phyloP scores from a whole-genome alignment of 1,140 invertebrate species.

The Steinernema khuongi region DNA sequence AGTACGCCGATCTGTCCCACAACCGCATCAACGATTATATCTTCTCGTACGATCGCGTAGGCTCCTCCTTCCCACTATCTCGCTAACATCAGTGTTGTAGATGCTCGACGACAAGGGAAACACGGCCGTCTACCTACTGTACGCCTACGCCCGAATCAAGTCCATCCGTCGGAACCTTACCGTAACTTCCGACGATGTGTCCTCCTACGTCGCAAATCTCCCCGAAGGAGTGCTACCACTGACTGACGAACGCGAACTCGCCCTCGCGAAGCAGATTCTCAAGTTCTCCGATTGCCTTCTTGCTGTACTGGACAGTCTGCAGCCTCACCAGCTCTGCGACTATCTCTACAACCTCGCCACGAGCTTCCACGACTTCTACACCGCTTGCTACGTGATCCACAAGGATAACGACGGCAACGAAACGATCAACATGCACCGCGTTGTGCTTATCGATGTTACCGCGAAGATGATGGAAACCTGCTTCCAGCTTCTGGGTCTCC shows the following conservation, averaged over 20 bases:
- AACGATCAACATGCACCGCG: slow-evolving; percentile 76
- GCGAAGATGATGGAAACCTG: slow-evolving; percentile 78
- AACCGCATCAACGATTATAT: slow-evolving; percentile 90
- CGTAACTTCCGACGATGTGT: slow-evolving; percentile 55
- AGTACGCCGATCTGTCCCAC: slow-evolving; percentile 92
- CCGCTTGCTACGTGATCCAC: slow-evolving; percentile 92
- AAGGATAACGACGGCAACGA: slow-evolving; percentile 68
- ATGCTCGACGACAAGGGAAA: slow-evolving; percentile 99
- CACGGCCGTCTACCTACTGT: slow-evolving; percentile 93
- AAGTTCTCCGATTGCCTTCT: slow-evolving; percentile 71
- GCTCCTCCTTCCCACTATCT: slow-evolving; percentile 23
- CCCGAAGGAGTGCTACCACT: slow-evolving; percentile 62
- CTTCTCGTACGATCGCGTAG: slow-evolving; percentile 90
- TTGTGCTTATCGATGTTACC: slow-evolving; percentile 86
- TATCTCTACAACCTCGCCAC: slow-evolving; percentile 89
- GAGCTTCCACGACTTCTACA: slow-evolving; percentile 92
- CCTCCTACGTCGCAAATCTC: slow-evolving; percentile 30
- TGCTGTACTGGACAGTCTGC: slow-evolving; percentile 76
- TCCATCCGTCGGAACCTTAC: slow-evolving; percentile 75
- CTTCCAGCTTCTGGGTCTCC: slow-evolving; percentile 84
- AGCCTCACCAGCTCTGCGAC: slow-evolving; percentile 82
- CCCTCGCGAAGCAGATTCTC: slow-evolving; percentile 75
- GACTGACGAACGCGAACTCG: slow-evolving; percentile 86
- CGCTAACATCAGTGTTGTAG: slow-evolving; percentile 59
- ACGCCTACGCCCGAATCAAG: slow-evolving; percentile 83